These are phyloP conservation scores for Philaethria dido DNA, from an alignment of 2,888 invertebrate species.

Conservation along the genomic window DNA sequence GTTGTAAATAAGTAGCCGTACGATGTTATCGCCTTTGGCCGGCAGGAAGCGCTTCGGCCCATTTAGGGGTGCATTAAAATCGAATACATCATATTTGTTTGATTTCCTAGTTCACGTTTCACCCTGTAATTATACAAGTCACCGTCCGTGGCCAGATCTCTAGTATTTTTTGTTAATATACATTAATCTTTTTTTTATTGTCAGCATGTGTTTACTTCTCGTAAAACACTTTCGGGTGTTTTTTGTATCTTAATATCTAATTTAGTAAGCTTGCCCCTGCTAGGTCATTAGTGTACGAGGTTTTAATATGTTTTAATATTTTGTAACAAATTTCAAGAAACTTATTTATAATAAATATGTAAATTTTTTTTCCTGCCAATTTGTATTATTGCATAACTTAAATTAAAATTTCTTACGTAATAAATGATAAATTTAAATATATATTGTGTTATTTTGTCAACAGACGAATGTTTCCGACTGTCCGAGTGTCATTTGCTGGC, in stretches of 20 bases:
- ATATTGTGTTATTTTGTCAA: conserved; percentile 24
- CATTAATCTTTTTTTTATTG: conserved; percentile 82
- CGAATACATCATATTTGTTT: conserved; percentile 85
- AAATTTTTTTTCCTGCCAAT: neutral
- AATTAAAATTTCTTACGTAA: too few species aligned
- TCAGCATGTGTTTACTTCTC: conserved; percentile 79
- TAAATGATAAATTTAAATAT: neutral
- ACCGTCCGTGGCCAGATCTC: conserved; percentile 78
- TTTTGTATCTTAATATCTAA: conserved; percentile 77
- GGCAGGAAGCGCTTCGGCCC: conserved; percentile 82
- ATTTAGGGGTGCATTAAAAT: conserved; percentile 85
- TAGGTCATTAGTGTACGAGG: conserved; percentile 71
- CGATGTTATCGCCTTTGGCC: conserved; percentile 74
- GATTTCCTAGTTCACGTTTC: conserved; percentile 83
- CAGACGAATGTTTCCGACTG: conserved; percentile 99
- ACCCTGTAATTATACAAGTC: conserved; percentile 83
- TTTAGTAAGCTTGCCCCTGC: conserved; percentile 71
- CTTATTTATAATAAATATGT: neutral
- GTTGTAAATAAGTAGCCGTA: conserved; percentile 75
- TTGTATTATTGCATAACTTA: neutral
- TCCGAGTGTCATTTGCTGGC: conserved; percentile 96
- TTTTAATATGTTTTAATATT: conserved; percentile 2
- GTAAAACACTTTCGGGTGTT: conserved; percentile 74
- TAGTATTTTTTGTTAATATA: conserved; percentile 76
- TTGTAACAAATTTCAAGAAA: neutral